These are phyloP conservation scores for Leptopilina drosophilae DNA, from an alignment of 2,888 invertebrate genomes.

Conservation along the genomic window DNA sequence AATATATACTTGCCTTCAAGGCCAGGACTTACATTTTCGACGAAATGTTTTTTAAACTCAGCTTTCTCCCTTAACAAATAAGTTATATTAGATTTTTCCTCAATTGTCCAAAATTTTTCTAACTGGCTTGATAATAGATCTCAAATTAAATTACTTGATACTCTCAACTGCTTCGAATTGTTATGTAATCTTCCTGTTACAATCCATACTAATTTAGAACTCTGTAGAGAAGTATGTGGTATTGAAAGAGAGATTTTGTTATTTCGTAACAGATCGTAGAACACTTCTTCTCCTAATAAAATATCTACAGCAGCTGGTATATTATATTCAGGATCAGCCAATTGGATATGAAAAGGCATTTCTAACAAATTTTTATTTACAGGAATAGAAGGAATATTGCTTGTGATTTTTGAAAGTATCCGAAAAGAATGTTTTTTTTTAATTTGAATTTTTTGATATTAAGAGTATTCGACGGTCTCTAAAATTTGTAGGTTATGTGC, in stretches of 20 bases:
- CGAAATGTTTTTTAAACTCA: too few species aligned
- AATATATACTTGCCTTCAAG: too few species aligned
- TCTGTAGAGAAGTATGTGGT: background rate
- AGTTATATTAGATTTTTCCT: too few species aligned
- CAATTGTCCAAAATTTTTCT: too few species aligned
- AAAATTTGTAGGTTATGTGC: too few species aligned
- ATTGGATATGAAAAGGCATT: background rate
- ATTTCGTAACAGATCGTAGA: background rate
- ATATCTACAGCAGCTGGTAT: background rate
- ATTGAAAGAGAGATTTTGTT: background rate
- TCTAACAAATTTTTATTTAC: background rate
- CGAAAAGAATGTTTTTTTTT: background rate
- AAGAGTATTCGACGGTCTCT: too few species aligned
- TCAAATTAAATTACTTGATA: too few species aligned
- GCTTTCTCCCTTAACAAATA: too few species aligned
- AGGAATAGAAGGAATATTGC: slow-evolving; percentile 6
- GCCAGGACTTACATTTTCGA: too few species aligned
- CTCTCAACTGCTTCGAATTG: too few species aligned
- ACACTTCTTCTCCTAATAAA: slow-evolving; percentile 2
- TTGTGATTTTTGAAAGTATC: slow-evolving; percentile 6
- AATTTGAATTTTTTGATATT: background rate
- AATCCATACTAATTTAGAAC: slow-evolving; percentile 3
- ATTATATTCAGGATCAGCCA: slow-evolving; percentile 7
- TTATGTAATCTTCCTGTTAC: background rate
- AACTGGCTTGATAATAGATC: too few species aligned